Conservation (phyloP, 2,888 invertebrate genomes). For the Ganaspis brasiliensis region DNA sequence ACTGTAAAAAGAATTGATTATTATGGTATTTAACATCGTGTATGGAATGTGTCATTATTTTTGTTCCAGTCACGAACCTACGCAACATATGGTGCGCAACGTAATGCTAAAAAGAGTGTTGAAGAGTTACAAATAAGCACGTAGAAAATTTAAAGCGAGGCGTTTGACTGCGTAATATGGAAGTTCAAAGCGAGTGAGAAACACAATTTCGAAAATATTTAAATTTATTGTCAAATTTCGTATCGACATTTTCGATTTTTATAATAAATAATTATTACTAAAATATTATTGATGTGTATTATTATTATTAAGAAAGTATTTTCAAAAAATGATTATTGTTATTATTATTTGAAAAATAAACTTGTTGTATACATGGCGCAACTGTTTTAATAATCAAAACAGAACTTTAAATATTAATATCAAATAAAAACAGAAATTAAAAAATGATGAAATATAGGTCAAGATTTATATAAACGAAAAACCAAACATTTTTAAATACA, state of each 20-base stretch:
- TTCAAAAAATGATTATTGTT: too few relatives aligned
- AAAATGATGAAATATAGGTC: background rate
- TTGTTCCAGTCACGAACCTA: constrained; percentile 18
- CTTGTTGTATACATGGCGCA: too few relatives aligned
- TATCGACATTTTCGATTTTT: too few relatives aligned
- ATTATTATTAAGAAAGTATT: too few relatives aligned
- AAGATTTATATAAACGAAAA: background rate
- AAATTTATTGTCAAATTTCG: background rate
- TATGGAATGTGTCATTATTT: constrained; percentile 15
- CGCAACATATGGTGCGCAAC: constrained; percentile 15
- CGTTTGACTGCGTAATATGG: background rate
- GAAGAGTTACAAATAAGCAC: constrained; percentile 14
- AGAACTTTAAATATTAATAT: too few relatives aligned
- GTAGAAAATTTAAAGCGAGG: constrained; percentile 6
- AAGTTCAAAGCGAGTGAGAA: constrained; percentile 2
- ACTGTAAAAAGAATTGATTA: background rate
- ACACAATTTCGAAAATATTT: background rate
- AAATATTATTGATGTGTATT: too few relatives aligned
- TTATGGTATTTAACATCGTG: constrained; percentile 3
- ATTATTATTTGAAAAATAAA: too few relatives aligned
- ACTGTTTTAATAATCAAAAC: too few relatives aligned
- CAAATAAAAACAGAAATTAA: too few relatives aligned
- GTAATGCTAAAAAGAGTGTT: constrained; percentile 12
- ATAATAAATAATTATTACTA: too few relatives aligned
- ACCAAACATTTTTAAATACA: background rate